Conservation (phyloP, 2,113 vertebrate genomes). For the Sporophila hypoxantha region DNA sequence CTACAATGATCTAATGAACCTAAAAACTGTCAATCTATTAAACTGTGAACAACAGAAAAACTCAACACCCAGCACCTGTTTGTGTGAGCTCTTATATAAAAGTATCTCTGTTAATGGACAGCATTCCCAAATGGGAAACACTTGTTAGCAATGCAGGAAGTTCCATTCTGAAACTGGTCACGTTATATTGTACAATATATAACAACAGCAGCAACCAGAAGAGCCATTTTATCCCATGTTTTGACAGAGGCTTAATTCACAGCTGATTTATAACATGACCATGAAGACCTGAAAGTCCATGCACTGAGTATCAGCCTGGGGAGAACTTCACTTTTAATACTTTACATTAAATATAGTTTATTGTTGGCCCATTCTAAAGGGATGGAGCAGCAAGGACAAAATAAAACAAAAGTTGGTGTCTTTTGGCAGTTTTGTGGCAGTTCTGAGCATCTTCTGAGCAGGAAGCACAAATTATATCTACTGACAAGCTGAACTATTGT, state of each 20-base stretch:
- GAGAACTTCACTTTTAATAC: slow-evolving; percentile 18
- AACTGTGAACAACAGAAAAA: background rate
- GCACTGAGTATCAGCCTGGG: slow-evolving; percentile 24
- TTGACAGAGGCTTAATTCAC: slow-evolving; percentile 63
- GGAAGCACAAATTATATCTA: background rate
- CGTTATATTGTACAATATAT: background rate
- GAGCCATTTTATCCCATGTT: slow-evolving; percentile 30
- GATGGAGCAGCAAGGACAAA: slow-evolving; percentile 41
- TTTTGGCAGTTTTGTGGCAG: slow-evolving; percentile 28
- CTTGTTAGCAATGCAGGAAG: slow-evolving; percentile 38
- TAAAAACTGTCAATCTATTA: background rate
- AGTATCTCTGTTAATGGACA: background rate
- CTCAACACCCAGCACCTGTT: background rate
- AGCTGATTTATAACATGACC: slow-evolving; percentile 41
- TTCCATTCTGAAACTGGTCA: slow-evolving; percentile 43
- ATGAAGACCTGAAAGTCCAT: slow-evolving; percentile 25
- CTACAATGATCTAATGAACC: background rate
- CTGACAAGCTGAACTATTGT: slow-evolving; percentile 1
- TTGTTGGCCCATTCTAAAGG: slow-evolving; percentile 22
- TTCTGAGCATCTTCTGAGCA: slow-evolving; percentile 25
- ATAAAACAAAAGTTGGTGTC: slow-evolving; percentile 48
- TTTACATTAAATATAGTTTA: slow-evolving; percentile 47
- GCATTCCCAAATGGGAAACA: background rate
- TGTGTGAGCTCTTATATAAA: background rate
- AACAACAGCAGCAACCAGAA: slow-evolving; percentile 28